A percentile compares a stretch with the other conserved stretches of the same genome.
phyloP scores from a whole-genome alignment of 2,113 vertebrate species.

The Saiga tatarica region DNA sequence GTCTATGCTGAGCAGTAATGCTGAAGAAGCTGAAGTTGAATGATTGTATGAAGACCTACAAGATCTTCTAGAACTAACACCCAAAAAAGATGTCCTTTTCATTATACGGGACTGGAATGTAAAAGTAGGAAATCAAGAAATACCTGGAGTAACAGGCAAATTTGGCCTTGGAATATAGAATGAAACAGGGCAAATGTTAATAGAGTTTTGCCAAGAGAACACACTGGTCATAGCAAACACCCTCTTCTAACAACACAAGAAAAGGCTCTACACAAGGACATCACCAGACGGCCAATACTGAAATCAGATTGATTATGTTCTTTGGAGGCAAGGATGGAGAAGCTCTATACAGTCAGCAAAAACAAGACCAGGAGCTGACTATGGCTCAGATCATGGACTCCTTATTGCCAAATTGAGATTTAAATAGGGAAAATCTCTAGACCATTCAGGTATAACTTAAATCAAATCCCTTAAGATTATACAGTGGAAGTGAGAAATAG shows the following conservation, averaged over 20 bases:
- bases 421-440: neutral
- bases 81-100: neutral
- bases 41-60: neutral
- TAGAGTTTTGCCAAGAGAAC: neutral
- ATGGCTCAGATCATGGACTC: neutral
- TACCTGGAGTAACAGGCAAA: neutral
- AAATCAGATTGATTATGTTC: neutral
- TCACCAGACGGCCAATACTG: rapidly evolving
- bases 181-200: neutral
- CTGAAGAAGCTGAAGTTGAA: neutral
- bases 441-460: neutral
- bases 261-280: neutral
- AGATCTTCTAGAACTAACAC: neutral
- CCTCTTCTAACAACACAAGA: neutral
- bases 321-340: neutral
- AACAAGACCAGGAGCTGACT: neutral
- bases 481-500: neutral
- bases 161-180: neutral
- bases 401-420: neutral
- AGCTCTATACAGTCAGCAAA: neutral
- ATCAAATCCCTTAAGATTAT: neutral
- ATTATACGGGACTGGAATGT: neutral
- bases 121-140: neutral
- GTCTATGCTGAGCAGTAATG: neutral
- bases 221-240: neutral